Conservation (phyloP, 2,113 vertebrate genomes). For the Malurus alboscapulatus region DNA sequence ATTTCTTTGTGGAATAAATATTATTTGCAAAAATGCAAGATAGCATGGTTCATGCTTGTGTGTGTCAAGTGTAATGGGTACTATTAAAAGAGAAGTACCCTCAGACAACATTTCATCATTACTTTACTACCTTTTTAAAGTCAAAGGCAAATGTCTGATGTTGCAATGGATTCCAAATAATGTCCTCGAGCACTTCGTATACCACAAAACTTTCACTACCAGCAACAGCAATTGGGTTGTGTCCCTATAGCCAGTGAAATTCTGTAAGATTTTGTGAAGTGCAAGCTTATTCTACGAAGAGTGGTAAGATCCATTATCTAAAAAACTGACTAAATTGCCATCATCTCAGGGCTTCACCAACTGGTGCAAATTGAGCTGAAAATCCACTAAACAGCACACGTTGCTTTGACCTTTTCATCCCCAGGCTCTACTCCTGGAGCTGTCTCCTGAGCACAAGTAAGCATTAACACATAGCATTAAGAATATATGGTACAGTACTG, state of each 20-base stretch:
- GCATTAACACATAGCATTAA: background rate
- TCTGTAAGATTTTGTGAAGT: background rate
- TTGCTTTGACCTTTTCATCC: background rate
- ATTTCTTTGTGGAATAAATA: conserved; percentile 67
- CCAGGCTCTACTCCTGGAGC: background rate
- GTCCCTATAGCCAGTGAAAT: background rate
- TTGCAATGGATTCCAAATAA: background rate
- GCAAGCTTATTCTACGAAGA: background rate
- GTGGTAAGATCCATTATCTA: background rate
- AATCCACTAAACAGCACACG: background rate
- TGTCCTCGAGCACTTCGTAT: background rate
- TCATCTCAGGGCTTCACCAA: background rate
- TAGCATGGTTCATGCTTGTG: conserved; percentile 36
- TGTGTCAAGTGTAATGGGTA: conserved; percentile 47
- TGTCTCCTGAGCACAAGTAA: background rate
- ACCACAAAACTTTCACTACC: background rate
- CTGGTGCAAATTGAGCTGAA: background rate
- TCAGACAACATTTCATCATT: background rate
- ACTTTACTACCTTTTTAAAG: conserved; percentile 20
- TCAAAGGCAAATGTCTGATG: conserved; percentile 14
- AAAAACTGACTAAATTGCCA: background rate
- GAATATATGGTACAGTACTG: background rate
- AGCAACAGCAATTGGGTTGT: background rate
- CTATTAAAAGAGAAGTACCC: conserved; percentile 30
- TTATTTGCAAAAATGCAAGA: conserved; percentile 63